These are phyloP conservation scores for Stichodactyla mertensii DNA, from an alignment of 64 coral and sea anemone species.

Conservation along the genomic window DNA sequence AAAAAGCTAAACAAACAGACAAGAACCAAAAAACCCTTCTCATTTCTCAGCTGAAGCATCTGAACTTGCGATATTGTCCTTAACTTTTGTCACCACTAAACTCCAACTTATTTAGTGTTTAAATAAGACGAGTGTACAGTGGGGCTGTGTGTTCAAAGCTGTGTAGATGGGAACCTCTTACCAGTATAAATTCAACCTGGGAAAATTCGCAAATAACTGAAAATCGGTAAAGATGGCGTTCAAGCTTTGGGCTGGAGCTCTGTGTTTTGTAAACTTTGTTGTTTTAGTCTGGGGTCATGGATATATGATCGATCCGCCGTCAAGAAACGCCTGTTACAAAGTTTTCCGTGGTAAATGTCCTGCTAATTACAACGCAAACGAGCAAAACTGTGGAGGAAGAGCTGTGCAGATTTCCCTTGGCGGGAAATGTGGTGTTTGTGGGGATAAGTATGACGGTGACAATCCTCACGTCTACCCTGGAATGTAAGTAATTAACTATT, in stretches of 20 bases:
- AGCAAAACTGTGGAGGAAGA: conserved; percentile 59
- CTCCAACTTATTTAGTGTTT: neutral
- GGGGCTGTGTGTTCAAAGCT: neutral
- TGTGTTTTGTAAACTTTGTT: neutral
- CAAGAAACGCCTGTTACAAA: conserved; percentile 53
- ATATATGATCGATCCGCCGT: conserved; percentile 40
- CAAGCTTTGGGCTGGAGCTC: neutral
- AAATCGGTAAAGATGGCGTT: neutral
- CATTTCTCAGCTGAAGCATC: neutral
- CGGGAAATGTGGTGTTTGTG: conserved; percentile 67
- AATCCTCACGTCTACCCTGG: conserved; percentile 47
- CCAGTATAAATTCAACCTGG: neutral
- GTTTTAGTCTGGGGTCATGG: conserved; percentile 48
- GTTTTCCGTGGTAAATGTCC: neutral
- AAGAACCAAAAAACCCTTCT: neutral
- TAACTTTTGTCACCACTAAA: neutral
- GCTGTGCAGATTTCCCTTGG: conserved; percentile 33
- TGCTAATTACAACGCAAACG: conserved; percentile 49
- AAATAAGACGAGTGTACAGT: neutral
- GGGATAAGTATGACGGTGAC: conserved; percentile 30
- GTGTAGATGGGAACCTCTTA: neutral
- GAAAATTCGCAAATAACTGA: neutral
- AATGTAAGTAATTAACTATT: conserved; percentile 26
- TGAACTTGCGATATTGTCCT: neutral
- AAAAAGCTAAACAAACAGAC: neutral